phyloP scores from a whole-genome alignment of 37 sponge, comb jelly and placozoan genomes.

The Corticium candelabrum region DNA sequence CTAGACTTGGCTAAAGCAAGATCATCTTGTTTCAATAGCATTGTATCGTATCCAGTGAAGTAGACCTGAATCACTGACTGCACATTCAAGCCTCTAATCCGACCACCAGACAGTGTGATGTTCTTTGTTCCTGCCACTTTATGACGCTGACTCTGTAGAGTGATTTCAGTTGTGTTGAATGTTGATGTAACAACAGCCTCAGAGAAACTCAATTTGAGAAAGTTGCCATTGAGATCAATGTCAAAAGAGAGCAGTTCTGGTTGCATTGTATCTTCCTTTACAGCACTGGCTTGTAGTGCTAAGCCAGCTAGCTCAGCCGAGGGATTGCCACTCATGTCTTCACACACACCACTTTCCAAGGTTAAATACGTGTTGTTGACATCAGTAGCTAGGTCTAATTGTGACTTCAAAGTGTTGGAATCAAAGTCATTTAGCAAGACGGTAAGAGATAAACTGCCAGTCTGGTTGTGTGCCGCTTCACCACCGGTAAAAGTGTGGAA shows the following conservation, averaged over 20 bases:
- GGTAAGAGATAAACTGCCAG: neutral
- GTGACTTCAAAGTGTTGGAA: constrained; percentile 53
- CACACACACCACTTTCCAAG: constrained; percentile 29
- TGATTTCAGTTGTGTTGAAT: constrained; percentile 33
- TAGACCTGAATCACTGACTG: neutral
- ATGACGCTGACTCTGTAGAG: constrained; percentile 41
- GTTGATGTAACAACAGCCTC: constrained; percentile 50
- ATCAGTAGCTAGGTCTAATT: constrained; percentile 29
- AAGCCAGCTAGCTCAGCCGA: constrained; percentile 7
- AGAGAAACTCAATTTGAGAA: constrained; percentile 60
- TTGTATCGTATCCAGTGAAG: neutral
- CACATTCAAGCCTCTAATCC: neutral
- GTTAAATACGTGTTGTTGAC: constrained; percentile 35
- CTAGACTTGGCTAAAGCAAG: neutral
- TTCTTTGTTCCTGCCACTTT: constrained; percentile 17
- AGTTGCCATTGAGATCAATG: constrained; percentile 34
- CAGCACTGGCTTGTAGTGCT: constrained; percentile 17
- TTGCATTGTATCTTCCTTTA: constrained; percentile 25
- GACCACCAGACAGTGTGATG: neutral
- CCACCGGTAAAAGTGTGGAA: neutral
- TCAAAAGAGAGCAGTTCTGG: constrained; percentile 53
- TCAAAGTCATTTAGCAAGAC: constrained; percentile 36
- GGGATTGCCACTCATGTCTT: constrained; percentile 58
- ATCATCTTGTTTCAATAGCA: neutral
- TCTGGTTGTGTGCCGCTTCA: neutral